phyloP scores from a whole-genome alignment of 2,888 invertebrate species.

The Ophraella communa region DNA sequence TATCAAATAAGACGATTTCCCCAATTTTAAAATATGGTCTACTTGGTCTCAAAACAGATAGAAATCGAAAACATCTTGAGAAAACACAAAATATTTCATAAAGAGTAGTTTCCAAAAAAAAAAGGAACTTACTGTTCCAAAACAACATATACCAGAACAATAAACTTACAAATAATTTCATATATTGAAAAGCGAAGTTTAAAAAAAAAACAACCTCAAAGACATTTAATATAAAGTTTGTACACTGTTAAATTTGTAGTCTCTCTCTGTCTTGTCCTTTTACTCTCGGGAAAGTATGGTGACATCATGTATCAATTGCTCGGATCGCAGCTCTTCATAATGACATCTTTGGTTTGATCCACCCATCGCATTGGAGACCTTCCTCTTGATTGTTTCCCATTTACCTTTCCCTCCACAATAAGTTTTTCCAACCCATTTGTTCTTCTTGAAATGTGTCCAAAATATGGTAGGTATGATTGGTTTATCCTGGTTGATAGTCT shows the following conservation, averaged over 20 bases:
- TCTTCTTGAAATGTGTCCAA: no score
- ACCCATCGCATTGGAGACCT: no score
- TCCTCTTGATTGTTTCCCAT: no score
- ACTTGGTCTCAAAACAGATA: conserved; percentile 19
- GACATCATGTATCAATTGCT: no score
- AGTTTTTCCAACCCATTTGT: no score
- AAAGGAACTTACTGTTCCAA: conserved; percentile 16
- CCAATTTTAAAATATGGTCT: conserved; percentile 26
- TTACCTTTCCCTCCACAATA: no score
- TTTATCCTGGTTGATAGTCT: no score
- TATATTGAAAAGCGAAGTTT: conserved; percentile 5
- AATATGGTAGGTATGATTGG: no score
- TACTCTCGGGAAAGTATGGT: no score
- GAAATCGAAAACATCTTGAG: conserved; percentile 28
- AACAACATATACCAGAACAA: conserved; percentile 15
- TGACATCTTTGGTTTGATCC: no score
- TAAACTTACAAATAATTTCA: conserved; percentile 22
- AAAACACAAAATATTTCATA: conserved; percentile 26
- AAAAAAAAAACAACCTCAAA: background rate
- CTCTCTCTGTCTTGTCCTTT: no score
- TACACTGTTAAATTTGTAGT: conserved; percentile 4
- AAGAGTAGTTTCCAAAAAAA: conserved; percentile 14
- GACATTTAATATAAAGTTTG: background rate
- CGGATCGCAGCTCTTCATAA: no score
- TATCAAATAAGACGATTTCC: conserved; percentile 11